Percentiles rank a stretch among this genome's conserved stretches.
phyloP scores from a whole-genome alignment of 2,797 vertebrate genomes.

The Falco columbarius region DNA sequence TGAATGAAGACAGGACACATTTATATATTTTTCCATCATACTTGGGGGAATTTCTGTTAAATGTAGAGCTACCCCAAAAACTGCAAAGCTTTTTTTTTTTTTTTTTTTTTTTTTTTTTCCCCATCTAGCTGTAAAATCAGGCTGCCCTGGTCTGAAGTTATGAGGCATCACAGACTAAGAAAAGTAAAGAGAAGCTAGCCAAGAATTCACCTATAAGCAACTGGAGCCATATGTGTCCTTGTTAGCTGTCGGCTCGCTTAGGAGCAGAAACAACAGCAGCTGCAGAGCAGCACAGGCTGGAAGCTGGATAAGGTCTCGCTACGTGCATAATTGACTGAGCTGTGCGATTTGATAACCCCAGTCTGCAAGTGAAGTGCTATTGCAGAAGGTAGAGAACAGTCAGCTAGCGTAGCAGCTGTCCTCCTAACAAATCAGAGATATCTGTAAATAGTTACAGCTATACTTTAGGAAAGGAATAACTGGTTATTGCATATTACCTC shows the following conservation, averaged over 20 bases:
- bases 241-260: not conserved
- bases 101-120: not conserved
- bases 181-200: not conserved
- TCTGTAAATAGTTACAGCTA: not conserved
- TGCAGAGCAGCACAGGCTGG: not conserved
- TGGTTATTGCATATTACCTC: not conserved
- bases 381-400: not conserved
- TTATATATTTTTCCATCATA: not conserved
- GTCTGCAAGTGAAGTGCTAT: rapidly evolving
- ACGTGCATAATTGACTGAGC: not conserved
- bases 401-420: not conserved
- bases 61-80: not conserved
- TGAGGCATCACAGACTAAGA: not conserved
- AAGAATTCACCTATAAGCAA: not conserved
- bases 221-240: not conserved
- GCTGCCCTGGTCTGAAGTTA: not conserved
- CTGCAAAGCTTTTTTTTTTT: not conserved
- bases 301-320: not conserved
- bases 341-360: not conserved
- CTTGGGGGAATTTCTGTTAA: not conserved
- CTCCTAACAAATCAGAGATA: not conserved
- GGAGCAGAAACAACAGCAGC: not conserved
- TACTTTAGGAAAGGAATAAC: not conserved
- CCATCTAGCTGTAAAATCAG: not conserved
- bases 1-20: not conserved